Percentiles rank a stretch among this genome's conserved stretches.
Evolutionary conservation across 2,888 invertebrate genomes (phyloP).

Genomic region (Campaea margaritaria): DNA sequence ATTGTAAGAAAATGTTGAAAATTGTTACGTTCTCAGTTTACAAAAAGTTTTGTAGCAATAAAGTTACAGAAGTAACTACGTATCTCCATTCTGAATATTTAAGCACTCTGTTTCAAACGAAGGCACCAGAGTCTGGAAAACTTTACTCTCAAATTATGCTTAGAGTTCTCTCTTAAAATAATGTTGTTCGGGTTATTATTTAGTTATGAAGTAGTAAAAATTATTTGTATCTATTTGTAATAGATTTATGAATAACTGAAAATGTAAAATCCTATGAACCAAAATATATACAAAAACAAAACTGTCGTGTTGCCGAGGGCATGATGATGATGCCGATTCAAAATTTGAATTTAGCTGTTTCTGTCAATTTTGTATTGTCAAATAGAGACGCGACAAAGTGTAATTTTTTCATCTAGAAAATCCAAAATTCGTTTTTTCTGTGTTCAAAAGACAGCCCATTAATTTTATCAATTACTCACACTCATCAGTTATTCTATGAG

Average conservation of each 20-base stretch:
- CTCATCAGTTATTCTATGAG: conserved; percentile 44
- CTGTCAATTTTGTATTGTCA: too few species aligned
- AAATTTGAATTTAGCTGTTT: too few species aligned
- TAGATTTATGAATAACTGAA: neutral
- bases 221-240: neutral
- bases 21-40: neutral
- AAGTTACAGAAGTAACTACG: conserved; percentile 6
- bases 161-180: neutral
- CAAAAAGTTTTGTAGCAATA: conserved; percentile 1
- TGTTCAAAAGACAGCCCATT: conserved; percentile 23
- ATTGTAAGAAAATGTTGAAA: conserved; percentile 2
- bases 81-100: conserved; percentile 7
- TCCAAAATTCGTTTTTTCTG: neutral
- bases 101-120: conserved; percentile 3
- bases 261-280: neutral
- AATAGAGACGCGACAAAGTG: too few species aligned
- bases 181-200: neutral
- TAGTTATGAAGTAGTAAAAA: neutral
- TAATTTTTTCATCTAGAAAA: too few species aligned
- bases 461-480: conserved; percentile 32
- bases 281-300: neutral
- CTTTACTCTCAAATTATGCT: conserved; percentile 1
- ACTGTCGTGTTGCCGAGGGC: too few species aligned
- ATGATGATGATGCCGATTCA: too few species aligned
- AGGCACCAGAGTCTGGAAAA: conserved; percentile 1